Percentiles rank a stretch among this genome's conserved stretches.
Conservation (phyloP, 2,888 invertebrate genomes). For the Pristionchus exspectatus region DNA sequence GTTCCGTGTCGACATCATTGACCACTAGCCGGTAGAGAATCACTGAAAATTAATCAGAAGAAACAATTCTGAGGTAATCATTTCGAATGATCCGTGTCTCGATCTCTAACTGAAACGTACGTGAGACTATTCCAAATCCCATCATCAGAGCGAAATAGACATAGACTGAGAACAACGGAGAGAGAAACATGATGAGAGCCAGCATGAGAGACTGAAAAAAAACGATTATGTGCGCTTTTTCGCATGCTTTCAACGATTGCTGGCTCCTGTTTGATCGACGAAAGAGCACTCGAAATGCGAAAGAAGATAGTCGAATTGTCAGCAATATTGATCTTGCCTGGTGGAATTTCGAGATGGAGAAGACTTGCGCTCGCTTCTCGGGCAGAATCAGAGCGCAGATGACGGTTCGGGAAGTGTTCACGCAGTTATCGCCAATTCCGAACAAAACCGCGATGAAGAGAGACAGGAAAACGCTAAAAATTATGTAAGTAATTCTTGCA, state of each 20-base stretch:
- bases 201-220: not conserved
- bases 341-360: not conserved
- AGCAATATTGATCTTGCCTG: not conserved
- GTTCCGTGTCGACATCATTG: not conserved
- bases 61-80: no score
- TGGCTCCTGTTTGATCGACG: no score
- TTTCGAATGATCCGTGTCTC: no score
- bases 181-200: not conserved
- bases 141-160: not conserved
- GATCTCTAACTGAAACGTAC: not conserved
- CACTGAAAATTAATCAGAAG: not conserved
- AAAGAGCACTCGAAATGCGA: no score
- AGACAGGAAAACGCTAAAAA: not conserved
- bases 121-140: not conserved
- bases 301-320: no score
- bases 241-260: no score
- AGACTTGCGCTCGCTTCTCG: conserved; percentile 3
- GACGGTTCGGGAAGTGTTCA: not conserved
- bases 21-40: not conserved
- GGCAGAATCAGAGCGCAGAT: conserved; percentile 4
- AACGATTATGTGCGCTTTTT: not conserved
- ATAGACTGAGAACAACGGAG: not conserved
- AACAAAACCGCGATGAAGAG: not conserved
- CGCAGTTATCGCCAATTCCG: not conserved
- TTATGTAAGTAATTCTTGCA: not conserved